These are phyloP conservation scores for Pollachius pollachius DNA, from an alignment of 2,113 vertebrate genomes.

Conservation along the genomic window DNA sequence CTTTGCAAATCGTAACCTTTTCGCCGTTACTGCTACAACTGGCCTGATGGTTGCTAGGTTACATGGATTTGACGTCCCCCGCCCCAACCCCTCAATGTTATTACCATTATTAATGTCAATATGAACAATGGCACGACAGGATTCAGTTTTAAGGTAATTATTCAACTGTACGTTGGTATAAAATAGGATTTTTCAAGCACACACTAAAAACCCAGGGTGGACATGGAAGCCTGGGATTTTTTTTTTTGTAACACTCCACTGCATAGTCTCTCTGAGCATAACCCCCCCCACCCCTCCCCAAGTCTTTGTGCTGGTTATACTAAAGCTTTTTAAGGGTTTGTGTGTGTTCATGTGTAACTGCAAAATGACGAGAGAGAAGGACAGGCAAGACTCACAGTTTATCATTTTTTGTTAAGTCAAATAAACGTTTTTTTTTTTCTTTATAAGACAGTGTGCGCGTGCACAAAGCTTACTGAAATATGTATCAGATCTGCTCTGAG, in stretches of 20 bases:
- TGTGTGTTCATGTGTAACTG: slow-evolving; percentile 52
- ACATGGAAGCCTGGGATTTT: slow-evolving; percentile 59
- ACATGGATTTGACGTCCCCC: slow-evolving; percentile 35
- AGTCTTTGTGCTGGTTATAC: slow-evolving; percentile 80
- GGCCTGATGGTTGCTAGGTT: slow-evolving; percentile 66
- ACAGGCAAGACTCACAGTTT: slow-evolving; percentile 76
- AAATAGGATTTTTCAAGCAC: slow-evolving; percentile 44
- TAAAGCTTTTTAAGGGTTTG: slow-evolving; percentile 79
- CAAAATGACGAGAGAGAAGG: slow-evolving; percentile 15
- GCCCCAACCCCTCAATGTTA: slow-evolving; percentile 35
- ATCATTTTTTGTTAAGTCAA: slow-evolving; percentile 30
- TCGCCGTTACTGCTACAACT: slow-evolving; percentile 76
- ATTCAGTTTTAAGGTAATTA: slow-evolving; percentile 63
- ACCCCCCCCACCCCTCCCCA: slow-evolving; percentile 27
- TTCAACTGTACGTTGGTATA: slow-evolving; percentile 25
- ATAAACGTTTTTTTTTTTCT: slow-evolving; percentile 17
- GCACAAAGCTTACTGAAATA: slow-evolving; percentile 26
- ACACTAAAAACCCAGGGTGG: slow-evolving; percentile 54
- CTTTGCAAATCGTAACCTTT: slow-evolving; percentile 62
- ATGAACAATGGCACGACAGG: slow-evolving; percentile 74
- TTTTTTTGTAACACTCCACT: slow-evolving; percentile 64
- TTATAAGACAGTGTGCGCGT: slow-evolving; percentile 22
- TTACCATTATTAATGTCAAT: slow-evolving; percentile 45
- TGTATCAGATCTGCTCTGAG: slow-evolving; percentile 67
- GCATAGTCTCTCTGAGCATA: slow-evolving; percentile 77